These are phyloP conservation scores for Acipenser transmontanus DNA, from an alignment of 2,797 vertebrate genomes.

Conservation along the genomic window DNA sequence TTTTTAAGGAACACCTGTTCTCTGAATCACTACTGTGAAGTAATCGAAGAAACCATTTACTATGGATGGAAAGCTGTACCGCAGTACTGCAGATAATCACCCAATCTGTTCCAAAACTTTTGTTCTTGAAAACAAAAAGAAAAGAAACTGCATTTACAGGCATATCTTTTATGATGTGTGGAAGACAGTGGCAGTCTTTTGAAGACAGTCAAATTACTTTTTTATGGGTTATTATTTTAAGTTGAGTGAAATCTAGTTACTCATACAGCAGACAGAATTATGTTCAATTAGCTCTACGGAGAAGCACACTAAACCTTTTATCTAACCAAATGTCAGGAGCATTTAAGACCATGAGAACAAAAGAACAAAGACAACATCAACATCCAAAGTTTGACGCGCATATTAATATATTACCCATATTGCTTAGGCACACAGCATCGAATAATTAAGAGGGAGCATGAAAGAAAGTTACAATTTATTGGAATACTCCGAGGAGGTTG, in stretches of 20 bases:
- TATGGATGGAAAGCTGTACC: too few species aligned
- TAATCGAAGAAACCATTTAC: too few species aligned
- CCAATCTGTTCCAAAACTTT: background rate
- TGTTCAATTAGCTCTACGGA: background rate
- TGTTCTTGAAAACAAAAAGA: too few species aligned
- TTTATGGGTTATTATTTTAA: conserved; percentile 4
- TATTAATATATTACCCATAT: background rate
- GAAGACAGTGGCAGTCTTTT: background rate
- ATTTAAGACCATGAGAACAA: background rate
- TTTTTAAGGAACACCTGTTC: background rate
- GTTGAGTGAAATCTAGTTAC: conserved; percentile 3
- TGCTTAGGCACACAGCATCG: background rate
- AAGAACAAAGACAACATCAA: background rate
- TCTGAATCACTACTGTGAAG: too few species aligned
- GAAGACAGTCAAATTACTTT: background rate
- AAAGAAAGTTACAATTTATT: background rate
- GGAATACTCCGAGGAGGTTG: background rate
- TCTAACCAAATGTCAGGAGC: conserved; percentile 10
- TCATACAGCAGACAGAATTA: background rate
- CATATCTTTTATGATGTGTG: conserved; percentile 1
- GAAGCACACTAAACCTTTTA: background rate
- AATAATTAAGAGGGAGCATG: conserved; percentile 6
- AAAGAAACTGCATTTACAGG: background rate
- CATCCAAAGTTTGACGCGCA: background rate
- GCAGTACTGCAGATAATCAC: too few species aligned